These are phyloP conservation scores for Aphaenogaster ashmeadi DNA, from an alignment of 1,140 invertebrate genomes.

Conservation along the genomic window DNA sequence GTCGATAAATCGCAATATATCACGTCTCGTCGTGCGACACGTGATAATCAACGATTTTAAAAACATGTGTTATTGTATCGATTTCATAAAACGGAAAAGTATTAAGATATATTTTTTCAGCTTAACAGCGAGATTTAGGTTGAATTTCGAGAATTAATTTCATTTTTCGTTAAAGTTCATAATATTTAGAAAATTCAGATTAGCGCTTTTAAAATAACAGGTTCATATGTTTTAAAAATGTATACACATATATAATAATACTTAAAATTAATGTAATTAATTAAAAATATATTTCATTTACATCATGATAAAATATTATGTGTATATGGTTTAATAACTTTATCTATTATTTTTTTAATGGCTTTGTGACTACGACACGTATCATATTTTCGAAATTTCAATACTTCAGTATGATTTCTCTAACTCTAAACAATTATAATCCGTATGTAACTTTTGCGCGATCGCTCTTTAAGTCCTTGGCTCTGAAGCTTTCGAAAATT, in stretches of 20 bases:
- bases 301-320: background rate
- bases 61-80: slow-evolving; percentile 3
- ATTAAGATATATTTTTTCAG: background rate
- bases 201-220: background rate
- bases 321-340: background rate
- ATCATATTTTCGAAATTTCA: background rate
- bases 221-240: slow-evolving; percentile 5
- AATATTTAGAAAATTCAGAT: background rate
- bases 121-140: background rate
- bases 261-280: background rate
- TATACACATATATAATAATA: background rate
- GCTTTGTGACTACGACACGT: background rate
- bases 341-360: background rate
- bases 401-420: background rate
- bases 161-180: background rate
- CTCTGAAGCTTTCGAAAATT: background rate
- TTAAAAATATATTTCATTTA: slow-evolving; percentile 6
- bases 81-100: background rate
- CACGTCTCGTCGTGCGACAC: background rate
- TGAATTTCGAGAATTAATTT: background rate
- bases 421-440: background rate
- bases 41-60: slow-evolving; percentile 20
- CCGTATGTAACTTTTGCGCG: background rate
- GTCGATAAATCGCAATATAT: slow-evolving; percentile 36
- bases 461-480: background rate